Evolutionary conservation across 2,797 vertebrate genomes (phyloP), one percentile per base, ranked within the genome.

Genomic region (Pipistrellus pipistrellus): DNA sequence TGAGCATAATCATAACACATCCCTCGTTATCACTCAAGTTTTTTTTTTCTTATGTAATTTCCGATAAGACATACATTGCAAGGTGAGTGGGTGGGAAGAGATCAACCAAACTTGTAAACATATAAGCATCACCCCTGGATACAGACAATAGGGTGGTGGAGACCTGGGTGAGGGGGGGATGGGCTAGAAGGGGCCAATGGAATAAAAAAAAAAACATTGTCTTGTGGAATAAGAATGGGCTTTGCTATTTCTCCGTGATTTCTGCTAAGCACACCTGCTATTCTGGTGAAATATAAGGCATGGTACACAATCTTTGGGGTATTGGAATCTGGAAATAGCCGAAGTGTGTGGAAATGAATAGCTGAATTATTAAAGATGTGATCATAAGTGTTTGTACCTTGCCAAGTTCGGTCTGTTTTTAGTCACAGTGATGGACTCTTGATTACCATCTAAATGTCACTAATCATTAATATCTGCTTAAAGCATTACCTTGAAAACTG

Each of bases 331-430:
- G 12, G 44, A 95, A 95, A 64, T 35, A 69, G 51, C 51, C 0
- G 1, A 68, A 84, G 44, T 82, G 3, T 73, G 78, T 89, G 85
- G 68, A 93, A 97, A 95, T 93, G 55, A 85, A 81, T 93, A 93
- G 71, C 38, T 97, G 94, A 97, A 96, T 96, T 96, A 96, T 96
- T 96, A 86, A 96, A 93, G 69, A 21, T 59, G 3, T 25, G 75
- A 66, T 96, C 93, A 95, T 92, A 85, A 85, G 30, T 13, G 91
- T 96, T 94, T 96, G 53, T 92, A 84, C 57, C 68, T 92, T 93
- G 41, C 48, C 78, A 95, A 88, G 23, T 80, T 84, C 84, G 80
- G 81, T 12, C 6, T 89, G 91, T 38, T 91, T 90, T 93, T 90
- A 87, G 68, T 97, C 83, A 96, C 35, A 94, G 35, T 89, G 68